Conservation (phyloP, 1,140 invertebrate species). For the Danaus plexippus region DNA sequence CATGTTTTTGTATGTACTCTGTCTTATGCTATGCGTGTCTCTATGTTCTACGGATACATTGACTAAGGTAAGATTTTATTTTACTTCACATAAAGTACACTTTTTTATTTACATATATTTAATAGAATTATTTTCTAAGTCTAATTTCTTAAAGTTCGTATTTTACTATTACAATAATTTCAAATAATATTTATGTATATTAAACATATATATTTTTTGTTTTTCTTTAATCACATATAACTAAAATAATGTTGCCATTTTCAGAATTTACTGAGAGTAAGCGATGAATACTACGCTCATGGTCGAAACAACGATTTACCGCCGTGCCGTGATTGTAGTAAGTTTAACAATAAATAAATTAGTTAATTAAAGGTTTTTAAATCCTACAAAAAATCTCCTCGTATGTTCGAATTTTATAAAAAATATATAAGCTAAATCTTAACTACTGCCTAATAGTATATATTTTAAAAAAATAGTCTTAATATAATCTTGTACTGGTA, state of each 20-base stretch:
- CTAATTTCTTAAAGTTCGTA: too few species aligned
- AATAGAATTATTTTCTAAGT: too few species aligned
- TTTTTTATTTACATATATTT: background rate
- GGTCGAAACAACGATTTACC: conserved; percentile 23
- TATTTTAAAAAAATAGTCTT: background rate
- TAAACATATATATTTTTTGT: too few species aligned
- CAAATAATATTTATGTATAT: too few species aligned
- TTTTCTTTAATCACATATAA: background rate
- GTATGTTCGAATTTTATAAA: too few species aligned
- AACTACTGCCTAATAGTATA: background rate
- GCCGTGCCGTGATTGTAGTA: conserved; percentile 49
- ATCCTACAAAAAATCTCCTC: too few species aligned
- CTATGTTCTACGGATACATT: conserved; percentile 20
- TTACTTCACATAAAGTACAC: conserved; percentile 8
- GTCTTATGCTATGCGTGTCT: conserved; percentile 23
- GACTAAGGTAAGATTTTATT: conserved; percentile 27
- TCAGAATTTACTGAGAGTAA: conserved; percentile 24
- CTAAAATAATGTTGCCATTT: conserved; percentile 6
- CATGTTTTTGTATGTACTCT: conserved; percentile 28
- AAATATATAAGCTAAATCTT: too few species aligned
- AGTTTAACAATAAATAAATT: conserved; percentile 18
- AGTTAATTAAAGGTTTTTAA: too few species aligned
- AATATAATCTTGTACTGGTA: background rate
- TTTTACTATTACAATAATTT: too few species aligned
- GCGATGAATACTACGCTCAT: conserved; percentile 19